A percentile compares a stretch with the other conserved stretches of the same genome.
Conservation (phyloP, 1,140 invertebrate genomes). For the Linepithema humile region DNA sequence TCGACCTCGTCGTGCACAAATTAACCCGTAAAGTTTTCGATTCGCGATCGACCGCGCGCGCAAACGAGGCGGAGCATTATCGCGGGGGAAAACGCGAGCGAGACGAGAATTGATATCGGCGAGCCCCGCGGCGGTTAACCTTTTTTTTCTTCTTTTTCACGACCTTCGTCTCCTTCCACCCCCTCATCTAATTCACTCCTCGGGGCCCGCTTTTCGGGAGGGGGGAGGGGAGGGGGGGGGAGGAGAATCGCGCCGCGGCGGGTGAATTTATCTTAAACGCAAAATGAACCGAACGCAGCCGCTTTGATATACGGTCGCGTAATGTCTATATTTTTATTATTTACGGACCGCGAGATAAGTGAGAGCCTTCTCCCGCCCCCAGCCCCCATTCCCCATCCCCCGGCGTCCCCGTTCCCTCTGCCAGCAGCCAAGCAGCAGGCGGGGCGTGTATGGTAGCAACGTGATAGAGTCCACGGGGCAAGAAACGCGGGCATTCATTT, state of each 20-base stretch:
- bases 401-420: conserved; percentile 45
- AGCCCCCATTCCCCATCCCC: conserved; percentile 41
- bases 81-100: conserved; percentile 1
- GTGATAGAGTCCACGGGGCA: conserved; percentile 77
- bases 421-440: conserved; percentile 58
- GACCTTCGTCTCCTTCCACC: conserved; percentile 51
- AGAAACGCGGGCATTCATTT: conserved; percentile 78
- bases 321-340: conserved; percentile 82
- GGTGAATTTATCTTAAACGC: conserved; percentile 77
- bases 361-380: conserved; percentile 62
- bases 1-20: conserved; percentile 41
- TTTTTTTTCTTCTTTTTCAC: conserved; percentile 11
- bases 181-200: conserved; percentile 69
- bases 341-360: conserved; percentile 80
- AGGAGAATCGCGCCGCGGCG: conserved; percentile 55
- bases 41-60: conserved; percentile 24
- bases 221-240: no score
- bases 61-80: conserved; percentile 36
- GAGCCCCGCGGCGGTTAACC: conserved; percentile 6
- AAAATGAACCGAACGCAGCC: conserved; percentile 74
- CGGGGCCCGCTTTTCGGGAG: conserved; percentile 44
- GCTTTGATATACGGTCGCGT: conserved; percentile 78
- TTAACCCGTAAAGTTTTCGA: conserved; percentile 27
- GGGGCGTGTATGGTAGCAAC: conserved; percentile 67
- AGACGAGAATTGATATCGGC: conserved; percentile 32